A percentile compares a stretch with the other conserved stretches of the same genome.
Evolutionary conservation across 2,888 invertebrate genomes (phyloP).

Genomic region (Volucella bombylans): DNA sequence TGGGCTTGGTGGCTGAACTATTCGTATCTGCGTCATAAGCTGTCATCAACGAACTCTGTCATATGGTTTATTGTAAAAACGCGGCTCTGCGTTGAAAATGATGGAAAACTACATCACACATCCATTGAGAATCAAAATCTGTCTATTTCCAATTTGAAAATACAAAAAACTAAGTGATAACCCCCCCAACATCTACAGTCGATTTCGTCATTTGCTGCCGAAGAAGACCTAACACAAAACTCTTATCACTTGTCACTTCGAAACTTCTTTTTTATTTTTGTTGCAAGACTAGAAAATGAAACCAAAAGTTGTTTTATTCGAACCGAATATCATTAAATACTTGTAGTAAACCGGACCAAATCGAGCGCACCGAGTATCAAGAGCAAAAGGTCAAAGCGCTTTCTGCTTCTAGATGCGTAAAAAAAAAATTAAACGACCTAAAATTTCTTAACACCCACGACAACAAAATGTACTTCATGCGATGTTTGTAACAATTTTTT

Average conservation of each 20-base stretch:
- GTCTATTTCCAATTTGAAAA: slow-evolving; percentile 19
- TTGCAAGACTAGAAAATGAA: neutral
- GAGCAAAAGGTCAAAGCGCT: slow-evolving; percentile 55
- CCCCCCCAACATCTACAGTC: slow-evolving; percentile 16
- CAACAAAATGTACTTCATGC: neutral
- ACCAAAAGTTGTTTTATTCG: slow-evolving; percentile 31
- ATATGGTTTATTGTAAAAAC: neutral
- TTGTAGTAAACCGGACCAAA: slow-evolving; percentile 22
- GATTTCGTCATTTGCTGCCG: slow-evolving; percentile 6
- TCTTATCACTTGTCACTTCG: slow-evolving; percentile 40
- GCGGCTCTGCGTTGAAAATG: neutral
- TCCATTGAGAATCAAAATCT: neutral
- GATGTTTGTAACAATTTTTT: slow-evolving; percentile 1
- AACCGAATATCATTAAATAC: slow-evolving; percentile 6
- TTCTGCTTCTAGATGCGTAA: neutral
- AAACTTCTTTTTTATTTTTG: neutral
- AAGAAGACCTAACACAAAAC: neutral
- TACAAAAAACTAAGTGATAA: slow-evolving; percentile 36
- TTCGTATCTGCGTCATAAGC: neutral
- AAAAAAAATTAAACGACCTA: neutral
- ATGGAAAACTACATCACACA: slow-evolving; percentile 14
- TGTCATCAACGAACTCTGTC: neutral
- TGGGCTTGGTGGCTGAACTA: neutral
- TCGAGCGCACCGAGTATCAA: slow-evolving; percentile 17
- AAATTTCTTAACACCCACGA: slow-evolving; percentile 34